A percentile compares a stretch with the other conserved stretches of the same genome.
Conservation (phyloP, 2,113 vertebrate species). For the Mystacornis crossleyi region DNA sequence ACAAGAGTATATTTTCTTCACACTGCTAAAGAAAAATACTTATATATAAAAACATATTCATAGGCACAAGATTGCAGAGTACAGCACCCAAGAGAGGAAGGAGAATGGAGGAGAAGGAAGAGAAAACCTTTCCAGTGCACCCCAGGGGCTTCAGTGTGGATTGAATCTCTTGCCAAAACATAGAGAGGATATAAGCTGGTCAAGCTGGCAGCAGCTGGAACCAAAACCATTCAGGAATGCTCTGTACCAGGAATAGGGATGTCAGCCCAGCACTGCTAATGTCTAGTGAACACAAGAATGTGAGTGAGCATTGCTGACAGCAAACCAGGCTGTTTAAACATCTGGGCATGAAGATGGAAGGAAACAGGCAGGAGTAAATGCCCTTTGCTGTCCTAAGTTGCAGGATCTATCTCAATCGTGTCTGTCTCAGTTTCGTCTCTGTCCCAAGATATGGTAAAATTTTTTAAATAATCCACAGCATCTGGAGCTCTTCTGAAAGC, state of each 20-base stretch:
- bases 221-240: not conserved
- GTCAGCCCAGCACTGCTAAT: not conserved
- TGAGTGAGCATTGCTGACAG: not conserved
- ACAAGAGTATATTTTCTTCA: slow-evolving; percentile 39
- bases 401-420: not conserved
- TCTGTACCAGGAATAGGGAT: accelerated
- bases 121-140: not conserved
- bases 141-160: not conserved
- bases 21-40: slow-evolving; percentile 41
- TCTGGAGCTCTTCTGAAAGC: not conserved
- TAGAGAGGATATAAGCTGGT: not conserved
- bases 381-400: not conserved
- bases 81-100: not conserved
- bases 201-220: not conserved
- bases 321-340: not conserved
- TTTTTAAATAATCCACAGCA: not conserved
- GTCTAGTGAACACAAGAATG: not conserved
- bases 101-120: not conserved
- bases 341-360: not conserved
- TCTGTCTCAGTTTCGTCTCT: not conserved
- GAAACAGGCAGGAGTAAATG: not conserved
- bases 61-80: not conserved
- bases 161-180: not conserved
- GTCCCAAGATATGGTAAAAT: not conserved
- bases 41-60: not conserved